Conservation (phyloP, 1,140 invertebrate species). For the Drosophila azteca region DNA sequence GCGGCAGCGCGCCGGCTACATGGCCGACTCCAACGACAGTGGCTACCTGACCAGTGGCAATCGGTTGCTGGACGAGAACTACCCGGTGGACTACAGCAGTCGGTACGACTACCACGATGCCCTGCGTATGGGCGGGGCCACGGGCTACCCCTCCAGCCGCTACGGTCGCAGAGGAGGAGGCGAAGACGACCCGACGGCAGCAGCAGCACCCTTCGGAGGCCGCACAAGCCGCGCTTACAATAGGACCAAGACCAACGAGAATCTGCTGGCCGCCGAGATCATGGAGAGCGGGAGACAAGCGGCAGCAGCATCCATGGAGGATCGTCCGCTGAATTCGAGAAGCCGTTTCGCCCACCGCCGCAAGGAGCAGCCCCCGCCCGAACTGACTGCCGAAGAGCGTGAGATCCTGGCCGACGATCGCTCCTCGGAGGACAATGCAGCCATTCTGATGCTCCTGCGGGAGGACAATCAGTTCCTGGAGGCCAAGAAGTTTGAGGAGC, state of each 20-base stretch:
- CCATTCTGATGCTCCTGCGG: slow-evolving; percentile 71
- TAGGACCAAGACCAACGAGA: slow-evolving; percentile 61
- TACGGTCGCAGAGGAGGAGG: slow-evolving; percentile 48
- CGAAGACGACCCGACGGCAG: slow-evolving; percentile 26
- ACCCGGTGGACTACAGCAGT: slow-evolving; percentile 69
- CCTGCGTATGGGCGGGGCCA: slow-evolving; percentile 64
- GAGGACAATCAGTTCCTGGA: slow-evolving; percentile 85
- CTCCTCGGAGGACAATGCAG: slow-evolving; percentile 80
- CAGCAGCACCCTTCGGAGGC: too few relatives aligned
- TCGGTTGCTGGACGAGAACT: slow-evolving; percentile 69
- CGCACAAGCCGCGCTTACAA: slow-evolving; percentile 57
- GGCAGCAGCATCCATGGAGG: slow-evolving; percentile 19
- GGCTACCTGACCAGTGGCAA: slow-evolving; percentile 65
- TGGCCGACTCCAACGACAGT: slow-evolving; percentile 69
- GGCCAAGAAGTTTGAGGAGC: slow-evolving; percentile 86
- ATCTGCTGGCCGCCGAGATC: slow-evolving; percentile 36
- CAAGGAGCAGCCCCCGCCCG: slow-evolving; percentile 48
- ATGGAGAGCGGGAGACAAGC: slow-evolving; percentile 11
- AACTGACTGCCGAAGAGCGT: slow-evolving; percentile 67
- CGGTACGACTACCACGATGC: slow-evolving; percentile 73
- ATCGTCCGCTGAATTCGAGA: slow-evolving; percentile 50
- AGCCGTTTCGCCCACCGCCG: slow-evolving; percentile 70
- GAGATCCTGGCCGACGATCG: slow-evolving; percentile 76
- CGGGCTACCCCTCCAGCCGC: slow-evolving; percentile 59
- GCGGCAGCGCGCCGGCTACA: slow-evolving; percentile 56